These are phyloP conservation scores for Thaumetopoea pityocampa DNA, from an alignment of 1,140 invertebrate species.

Conservation along the genomic window DNA sequence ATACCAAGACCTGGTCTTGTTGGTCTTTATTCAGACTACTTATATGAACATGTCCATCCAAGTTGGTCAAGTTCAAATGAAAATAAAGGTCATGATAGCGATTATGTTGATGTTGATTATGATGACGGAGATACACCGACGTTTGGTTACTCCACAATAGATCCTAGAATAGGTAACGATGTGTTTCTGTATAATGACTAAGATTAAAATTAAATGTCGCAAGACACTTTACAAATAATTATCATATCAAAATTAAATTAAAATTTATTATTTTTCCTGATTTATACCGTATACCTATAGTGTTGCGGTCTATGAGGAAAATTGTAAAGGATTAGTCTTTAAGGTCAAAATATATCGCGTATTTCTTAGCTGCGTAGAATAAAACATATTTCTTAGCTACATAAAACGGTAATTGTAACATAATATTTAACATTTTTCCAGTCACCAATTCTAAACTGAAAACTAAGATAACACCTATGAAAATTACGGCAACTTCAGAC, in stretches of 20 bases:
- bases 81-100: slow-evolving; percentile 21
- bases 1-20: slow-evolving; percentile 52
- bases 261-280: too few relatives aligned
- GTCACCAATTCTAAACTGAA: slow-evolving; percentile 13
- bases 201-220: too few relatives aligned
- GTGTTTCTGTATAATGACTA: too few relatives aligned
- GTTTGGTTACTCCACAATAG: slow-evolving; percentile 54
- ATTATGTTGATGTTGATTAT: slow-evolving; percentile 27
- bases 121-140: slow-evolving; percentile 31
- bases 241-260: too few relatives aligned
- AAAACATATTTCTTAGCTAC: slow-evolving; percentile 1
- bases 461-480: slow-evolving; percentile 28
- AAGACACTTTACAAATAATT: too few relatives aligned
- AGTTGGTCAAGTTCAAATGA: slow-evolving; percentile 33
- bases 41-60: slow-evolving; percentile 17
- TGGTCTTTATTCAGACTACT: slow-evolving; percentile 54
- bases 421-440: slow-evolving; percentile 8
- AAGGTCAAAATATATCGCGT: too few relatives aligned
- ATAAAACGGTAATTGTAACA: slow-evolving; percentile 1
- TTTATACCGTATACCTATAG: too few relatives aligned
- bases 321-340: too few relatives aligned
- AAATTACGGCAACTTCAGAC: slow-evolving; percentile 25
- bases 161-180: slow-evolving; percentile 58
- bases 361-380: too few relatives aligned
- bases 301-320: too few relatives aligned